Percentiles rank a stretch among this genome's conserved stretches.
phyloP scores from a whole-genome alignment of 2,113 vertebrate genomes.

The Rhinichthys klamathensis region DNA sequence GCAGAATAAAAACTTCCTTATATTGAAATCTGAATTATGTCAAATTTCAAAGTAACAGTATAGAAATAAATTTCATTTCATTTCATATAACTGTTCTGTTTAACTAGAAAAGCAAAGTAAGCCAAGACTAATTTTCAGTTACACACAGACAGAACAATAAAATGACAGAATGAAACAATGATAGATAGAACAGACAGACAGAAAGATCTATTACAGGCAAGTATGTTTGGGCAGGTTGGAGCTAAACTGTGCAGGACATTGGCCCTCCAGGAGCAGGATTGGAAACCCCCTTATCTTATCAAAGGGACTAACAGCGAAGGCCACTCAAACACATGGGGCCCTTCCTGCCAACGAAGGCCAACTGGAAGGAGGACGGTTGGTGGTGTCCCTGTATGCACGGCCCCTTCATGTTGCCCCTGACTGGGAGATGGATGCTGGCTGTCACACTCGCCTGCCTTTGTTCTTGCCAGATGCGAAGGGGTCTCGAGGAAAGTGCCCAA shows the following conservation, averaged over 20 bases:
- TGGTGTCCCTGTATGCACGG: conserved; percentile 52
- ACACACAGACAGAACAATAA: not conserved
- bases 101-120: not conserved
- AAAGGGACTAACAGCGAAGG: conserved; percentile 10
- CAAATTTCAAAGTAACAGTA: too few species aligned
- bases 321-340: conserved; percentile 30
- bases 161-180: not conserved
- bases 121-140: too few species aligned
- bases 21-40: too few species aligned
- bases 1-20: not conserved
- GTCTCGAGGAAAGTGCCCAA: conserved; percentile 75
- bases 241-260: not conserved
- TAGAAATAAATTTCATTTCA: too few species aligned
- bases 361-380: not conserved
- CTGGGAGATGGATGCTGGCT: conserved; percentile 77
- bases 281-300: conserved; percentile 19
- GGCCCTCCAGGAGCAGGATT: not conserved
- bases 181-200: not conserved
- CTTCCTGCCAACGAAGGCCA: conserved; percentile 20
- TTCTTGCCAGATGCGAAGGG: conserved; percentile 74
- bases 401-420: conserved; percentile 68
- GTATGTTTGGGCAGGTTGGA: not conserved
- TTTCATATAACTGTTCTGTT: too few species aligned
- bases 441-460: conserved; percentile 77
- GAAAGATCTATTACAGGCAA: not conserved